Evolutionary conservation across 1,140 invertebrate genomes (phyloP), one percentile per base, ranked within the genome.

Genomic region (Ceratina japonica): DNA sequence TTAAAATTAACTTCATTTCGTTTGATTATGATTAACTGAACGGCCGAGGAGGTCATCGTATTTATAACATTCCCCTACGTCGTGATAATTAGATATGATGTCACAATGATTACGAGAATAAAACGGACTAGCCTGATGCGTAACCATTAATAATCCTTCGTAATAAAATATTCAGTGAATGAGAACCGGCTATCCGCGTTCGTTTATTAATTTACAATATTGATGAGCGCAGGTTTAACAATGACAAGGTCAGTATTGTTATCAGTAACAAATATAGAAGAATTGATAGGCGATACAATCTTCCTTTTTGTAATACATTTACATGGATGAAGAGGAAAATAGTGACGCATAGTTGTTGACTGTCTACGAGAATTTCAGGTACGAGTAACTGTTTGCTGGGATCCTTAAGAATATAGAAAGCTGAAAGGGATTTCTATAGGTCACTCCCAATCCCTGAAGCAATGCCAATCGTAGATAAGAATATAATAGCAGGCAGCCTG

Each of bases 1-100:
- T 27, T 10, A 15, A 31, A 24, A 27, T 69, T 4, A 27, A 51
- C 27, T 27, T 8, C 66, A 16, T n/a, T 54, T 31, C n/a, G 58
- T 31, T 70, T 70, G n/a, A 20, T 18, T 31, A 5, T 20, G 2
- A 64, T 3, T 16, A 12, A 71, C 1, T 3, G 2, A 7, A 7
- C 44, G 13, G 15, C 27, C 56, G 20, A 51, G 31, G 24, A 56
- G 70, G 70, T 72, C 37, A 72, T 72, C 70, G 10, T 72, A 72
- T 72, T 72, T 72, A 72, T 72, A 72, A n/a, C 37, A n/a, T 72
- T 49, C 3, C 16, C 12, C 16, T 12, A 3, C 8, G 37, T 24
- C 61, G 49, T 13, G 70, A 72, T 72, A 37, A 37, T 70, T 7
- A 37, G 49, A 24, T 13, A 61, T 61, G 37, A 24, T 22, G 20